Evolutionary conservation across 2,113 vertebrate species (phyloP).

Genomic region (Sialia sialis): DNA sequence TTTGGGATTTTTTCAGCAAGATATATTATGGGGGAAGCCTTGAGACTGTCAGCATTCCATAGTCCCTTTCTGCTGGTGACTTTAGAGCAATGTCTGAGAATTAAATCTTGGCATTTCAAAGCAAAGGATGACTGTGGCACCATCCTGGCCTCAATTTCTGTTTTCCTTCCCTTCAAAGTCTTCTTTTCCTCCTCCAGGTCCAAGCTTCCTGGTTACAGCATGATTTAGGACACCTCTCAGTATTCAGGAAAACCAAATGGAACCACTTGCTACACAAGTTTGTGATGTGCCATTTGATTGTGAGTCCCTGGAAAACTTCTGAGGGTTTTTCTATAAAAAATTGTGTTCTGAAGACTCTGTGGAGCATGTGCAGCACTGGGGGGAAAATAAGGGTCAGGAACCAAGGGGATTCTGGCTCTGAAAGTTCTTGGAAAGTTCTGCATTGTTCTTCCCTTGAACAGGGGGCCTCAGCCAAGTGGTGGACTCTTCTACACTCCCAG

Average conservation of each 20-base stretch:
- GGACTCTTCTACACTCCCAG: conserved; percentile 71
- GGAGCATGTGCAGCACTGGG: not conserved
- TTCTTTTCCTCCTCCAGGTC: conserved; percentile 20
- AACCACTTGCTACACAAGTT: conserved; percentile 69
- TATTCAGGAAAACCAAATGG: conserved; percentile 71
- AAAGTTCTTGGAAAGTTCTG: not conserved
- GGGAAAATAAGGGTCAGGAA: not conserved
- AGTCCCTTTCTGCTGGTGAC: not conserved
- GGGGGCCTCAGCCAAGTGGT: conserved; percentile 72
- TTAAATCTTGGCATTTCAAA: not conserved
- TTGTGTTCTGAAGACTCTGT: not conserved
- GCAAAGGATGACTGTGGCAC: not conserved
- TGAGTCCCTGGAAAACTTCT: not conserved
- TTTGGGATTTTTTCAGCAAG: not conserved
- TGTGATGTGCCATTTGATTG: conserved; percentile 72
- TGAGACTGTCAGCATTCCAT: not conserved
- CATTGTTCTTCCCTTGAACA: conserved; percentile 10
- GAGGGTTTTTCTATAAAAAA: not conserved
- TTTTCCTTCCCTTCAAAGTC: not conserved
- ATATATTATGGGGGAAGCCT: not conserved
- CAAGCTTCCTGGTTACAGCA: conserved; percentile 72
- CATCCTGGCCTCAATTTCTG: not conserved
- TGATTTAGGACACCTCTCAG: conserved; percentile 69
- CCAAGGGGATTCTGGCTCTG: not conserved
- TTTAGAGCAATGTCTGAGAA: not conserved